A percentile compares a stretch with the other conserved stretches of the same genome.
Evolutionary conservation across 2,797 vertebrate genomes (phyloP).

Genomic region (Notoglanidium macrostoma): DNA sequence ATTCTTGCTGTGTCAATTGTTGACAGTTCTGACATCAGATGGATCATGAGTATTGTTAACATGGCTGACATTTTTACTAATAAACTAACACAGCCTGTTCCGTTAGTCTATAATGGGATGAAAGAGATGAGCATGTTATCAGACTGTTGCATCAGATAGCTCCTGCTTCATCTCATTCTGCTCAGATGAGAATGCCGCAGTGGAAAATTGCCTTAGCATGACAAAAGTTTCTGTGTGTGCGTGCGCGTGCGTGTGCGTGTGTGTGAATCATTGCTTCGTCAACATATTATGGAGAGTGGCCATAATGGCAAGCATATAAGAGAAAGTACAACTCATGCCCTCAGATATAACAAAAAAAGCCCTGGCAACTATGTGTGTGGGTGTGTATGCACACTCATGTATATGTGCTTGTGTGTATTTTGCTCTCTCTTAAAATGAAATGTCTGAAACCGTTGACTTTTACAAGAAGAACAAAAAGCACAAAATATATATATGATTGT

Average conservation of each 20-base stretch:
- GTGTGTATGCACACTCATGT: background rate
- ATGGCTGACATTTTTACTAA: constrained; percentile 26
- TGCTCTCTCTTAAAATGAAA: background rate
- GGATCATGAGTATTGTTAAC: constrained; percentile 45
- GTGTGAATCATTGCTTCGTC: background rate
- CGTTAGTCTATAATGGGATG: constrained; percentile 17
- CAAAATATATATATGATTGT: background rate
- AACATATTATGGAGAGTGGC: background rate
- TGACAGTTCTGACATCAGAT: constrained; percentile 29
- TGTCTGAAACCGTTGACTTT: background rate
- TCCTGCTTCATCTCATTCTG: constrained; percentile 15
- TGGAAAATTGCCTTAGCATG: constrained; percentile 37
- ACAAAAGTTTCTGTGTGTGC: constrained; percentile 5
- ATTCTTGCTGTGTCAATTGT: constrained; percentile 28
- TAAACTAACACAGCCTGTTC: constrained; percentile 32
- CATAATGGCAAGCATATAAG: background rate
- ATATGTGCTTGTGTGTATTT: background rate
- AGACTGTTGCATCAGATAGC: constrained; percentile 28
- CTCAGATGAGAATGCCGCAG: constrained; percentile 27
- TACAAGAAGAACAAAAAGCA: background rate
- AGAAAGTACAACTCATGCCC: constrained; percentile 6
- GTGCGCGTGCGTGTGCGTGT: background rate
- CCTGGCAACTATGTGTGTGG: background rate
- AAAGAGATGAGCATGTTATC: constrained; percentile 29
- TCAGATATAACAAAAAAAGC: constrained; percentile 11